Percentiles rank a stretch among this genome's conserved stretches.
phyloP scores from a whole-genome alignment of 2,113 vertebrate genomes.

The Dendropsophus ebraccatus region DNA sequence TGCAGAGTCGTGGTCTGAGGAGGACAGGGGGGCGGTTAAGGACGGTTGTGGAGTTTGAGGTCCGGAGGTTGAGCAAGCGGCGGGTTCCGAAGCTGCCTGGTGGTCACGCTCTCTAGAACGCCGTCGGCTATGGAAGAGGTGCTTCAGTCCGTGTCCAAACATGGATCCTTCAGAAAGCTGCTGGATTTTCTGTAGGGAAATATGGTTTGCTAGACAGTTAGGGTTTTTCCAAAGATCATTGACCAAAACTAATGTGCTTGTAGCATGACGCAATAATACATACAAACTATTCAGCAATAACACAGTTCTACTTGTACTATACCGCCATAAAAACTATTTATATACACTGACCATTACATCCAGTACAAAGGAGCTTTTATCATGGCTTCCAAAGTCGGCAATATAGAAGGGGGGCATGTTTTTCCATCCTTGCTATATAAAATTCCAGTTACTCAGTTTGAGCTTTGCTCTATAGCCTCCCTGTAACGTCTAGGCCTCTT shows the following conservation, averaged over 20 bases:
- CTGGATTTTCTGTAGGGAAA: conserved; percentile 77
- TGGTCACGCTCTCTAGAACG: conserved; percentile 79
- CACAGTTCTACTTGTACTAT: too few species aligned
- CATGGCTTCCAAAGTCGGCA: neutral
- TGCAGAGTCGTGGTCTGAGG: conserved; percentile 79
- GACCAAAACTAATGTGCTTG: neutral
- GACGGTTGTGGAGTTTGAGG: conserved; percentile 52
- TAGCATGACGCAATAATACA: neutral
- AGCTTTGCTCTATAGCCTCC: neutral
- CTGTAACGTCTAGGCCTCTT: neutral
- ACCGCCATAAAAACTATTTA: neutral
- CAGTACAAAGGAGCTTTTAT: neutral
- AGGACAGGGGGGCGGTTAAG: conserved; percentile 58
- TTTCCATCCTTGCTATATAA: neutral
- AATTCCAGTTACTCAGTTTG: neutral
- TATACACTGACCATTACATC: neutral
- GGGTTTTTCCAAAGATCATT: neutral
- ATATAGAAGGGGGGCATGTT: neutral
- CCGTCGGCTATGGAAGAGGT: conserved; percentile 84
- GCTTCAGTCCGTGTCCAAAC: conserved; percentile 86
- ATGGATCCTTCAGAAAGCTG: conserved; percentile 84
- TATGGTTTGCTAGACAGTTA: conserved; percentile 7
- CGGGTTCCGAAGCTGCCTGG: conserved; percentile 70
- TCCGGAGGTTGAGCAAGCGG: conserved; percentile 58
- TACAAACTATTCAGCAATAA: neutral